phyloP scores from a whole-genome alignment of 2,797 vertebrate species.

The Etheostoma perlongum region DNA sequence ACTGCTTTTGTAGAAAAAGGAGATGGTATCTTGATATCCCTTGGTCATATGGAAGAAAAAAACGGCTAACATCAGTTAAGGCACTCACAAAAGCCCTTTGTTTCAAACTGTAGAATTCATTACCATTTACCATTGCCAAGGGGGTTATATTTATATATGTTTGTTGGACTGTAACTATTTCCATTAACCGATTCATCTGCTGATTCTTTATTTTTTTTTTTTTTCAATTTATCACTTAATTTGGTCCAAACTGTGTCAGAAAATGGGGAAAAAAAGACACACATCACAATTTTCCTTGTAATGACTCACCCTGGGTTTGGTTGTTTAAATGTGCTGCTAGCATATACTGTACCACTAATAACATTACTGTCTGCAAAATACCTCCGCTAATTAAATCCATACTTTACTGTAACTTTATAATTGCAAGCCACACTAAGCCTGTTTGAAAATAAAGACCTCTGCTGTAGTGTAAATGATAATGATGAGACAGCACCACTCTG shows the following conservation, averaged over 20 bases:
- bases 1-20: constrained; percentile 17
- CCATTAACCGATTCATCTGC: background rate
- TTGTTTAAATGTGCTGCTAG: too few species aligned
- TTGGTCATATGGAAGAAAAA: background rate
- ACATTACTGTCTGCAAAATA: too few species aligned
- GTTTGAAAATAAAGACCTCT: too few species aligned
- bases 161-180: background rate
- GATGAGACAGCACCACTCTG: too few species aligned
- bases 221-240: background rate
- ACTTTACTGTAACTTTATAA: too few species aligned
- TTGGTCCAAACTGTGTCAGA: background rate
- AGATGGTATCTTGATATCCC: constrained; percentile 1
- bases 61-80: background rate
- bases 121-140: background rate
- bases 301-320: background rate
- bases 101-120: background rate
- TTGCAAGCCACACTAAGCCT: too few species aligned
- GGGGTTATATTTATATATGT: background rate
- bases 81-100: background rate
- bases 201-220: background rate
- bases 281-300: background rate
- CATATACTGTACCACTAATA: too few species aligned
- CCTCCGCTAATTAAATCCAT: too few species aligned
- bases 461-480: too few species aligned
- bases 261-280: background rate